Conservation (phyloP, 2,888 invertebrate species). For the Scrobipalpa costella region DNA sequence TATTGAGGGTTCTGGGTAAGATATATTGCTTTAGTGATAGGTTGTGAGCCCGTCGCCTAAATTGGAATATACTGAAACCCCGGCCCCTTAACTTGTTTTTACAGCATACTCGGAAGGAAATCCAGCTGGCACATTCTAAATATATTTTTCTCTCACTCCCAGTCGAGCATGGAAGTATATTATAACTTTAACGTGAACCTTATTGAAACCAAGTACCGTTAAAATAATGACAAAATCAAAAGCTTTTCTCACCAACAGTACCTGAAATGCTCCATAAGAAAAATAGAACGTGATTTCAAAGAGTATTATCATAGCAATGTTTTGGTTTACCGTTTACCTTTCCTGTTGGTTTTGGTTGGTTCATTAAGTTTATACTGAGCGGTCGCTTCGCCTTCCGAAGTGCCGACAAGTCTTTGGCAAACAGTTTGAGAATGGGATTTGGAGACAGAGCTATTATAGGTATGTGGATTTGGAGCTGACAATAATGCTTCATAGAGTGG, state of each 20-base stretch:
- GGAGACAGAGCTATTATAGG: background rate
- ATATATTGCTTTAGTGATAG: too few relatives aligned
- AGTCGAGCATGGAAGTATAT: too few relatives aligned
- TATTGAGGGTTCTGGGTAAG: too few relatives aligned
- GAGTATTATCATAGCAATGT: constrained; percentile 53
- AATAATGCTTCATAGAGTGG: background rate
- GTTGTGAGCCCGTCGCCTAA: too few relatives aligned
- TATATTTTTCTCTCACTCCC: too few relatives aligned
- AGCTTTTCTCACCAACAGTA: constrained; percentile 19
- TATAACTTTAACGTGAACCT: too few relatives aligned
- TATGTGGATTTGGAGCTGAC: background rate
- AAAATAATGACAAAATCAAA: background rate
- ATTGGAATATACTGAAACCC: too few relatives aligned
- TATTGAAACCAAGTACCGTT: too few relatives aligned
- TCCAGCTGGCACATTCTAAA: too few relatives aligned
- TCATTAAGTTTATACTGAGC: constrained; percentile 64
- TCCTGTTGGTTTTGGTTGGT: constrained; percentile 58
- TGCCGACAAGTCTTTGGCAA: constrained; percentile 32
- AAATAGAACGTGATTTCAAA: constrained; percentile 46
- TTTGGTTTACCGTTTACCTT: constrained; percentile 56
- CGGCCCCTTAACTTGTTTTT: too few relatives aligned
- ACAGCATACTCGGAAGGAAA: too few relatives aligned
- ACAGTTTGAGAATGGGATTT: constrained; percentile 33
- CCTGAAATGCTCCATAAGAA: constrained; percentile 34
- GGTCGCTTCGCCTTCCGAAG: constrained; percentile 49